phyloP scores from a whole-genome alignment of 1,140 invertebrate species.

The Zaprionus taronus region DNA sequence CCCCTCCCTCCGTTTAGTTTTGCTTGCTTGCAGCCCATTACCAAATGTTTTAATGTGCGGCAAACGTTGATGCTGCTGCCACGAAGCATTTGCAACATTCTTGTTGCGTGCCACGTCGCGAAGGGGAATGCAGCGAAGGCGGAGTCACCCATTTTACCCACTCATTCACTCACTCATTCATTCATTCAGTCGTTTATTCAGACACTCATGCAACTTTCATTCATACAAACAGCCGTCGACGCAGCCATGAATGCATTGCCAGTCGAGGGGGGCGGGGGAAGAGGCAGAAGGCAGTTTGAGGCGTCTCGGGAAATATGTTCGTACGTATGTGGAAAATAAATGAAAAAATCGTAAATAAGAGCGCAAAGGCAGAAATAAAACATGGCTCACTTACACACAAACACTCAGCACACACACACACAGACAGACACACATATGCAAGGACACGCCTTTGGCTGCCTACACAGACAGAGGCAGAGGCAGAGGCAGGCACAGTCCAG shows the following conservation, averaged over 20 bases:
- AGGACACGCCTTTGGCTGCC: conserved; percentile 45
- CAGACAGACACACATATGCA: conserved; percentile 20
- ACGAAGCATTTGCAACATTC: conserved; percentile 71
- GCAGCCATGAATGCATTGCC: conserved; percentile 57
- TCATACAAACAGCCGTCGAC: conserved; percentile 62
- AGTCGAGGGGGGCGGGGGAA: conserved; percentile 7
- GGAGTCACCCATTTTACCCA: conserved; percentile 28
- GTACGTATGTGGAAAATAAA: conserved; percentile 47
- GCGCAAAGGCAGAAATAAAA: conserved; percentile 78
- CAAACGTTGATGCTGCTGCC: conserved; percentile 36
- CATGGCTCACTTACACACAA: conserved; percentile 38
- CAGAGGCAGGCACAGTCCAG: conserved; percentile 28
- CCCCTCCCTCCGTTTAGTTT: not conserved
- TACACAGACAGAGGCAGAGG: conserved; percentile 1
- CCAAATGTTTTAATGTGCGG: conserved; percentile 77
- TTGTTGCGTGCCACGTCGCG: conserved; percentile 39
- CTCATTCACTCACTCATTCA: conserved; percentile 70
- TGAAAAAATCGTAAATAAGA: conserved; percentile 75
- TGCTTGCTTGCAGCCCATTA: not conserved
- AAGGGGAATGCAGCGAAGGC: conserved; percentile 9
- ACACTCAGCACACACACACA: conserved; percentile 16
- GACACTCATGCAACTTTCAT: conserved; percentile 78
- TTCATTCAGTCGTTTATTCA: conserved; percentile 69
- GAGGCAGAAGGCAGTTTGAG: conserved; percentile 26
- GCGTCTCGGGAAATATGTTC: conserved; percentile 4